Conservation (phyloP, 2,797 vertebrate species). For the Notolabrus celidotus region DNA sequence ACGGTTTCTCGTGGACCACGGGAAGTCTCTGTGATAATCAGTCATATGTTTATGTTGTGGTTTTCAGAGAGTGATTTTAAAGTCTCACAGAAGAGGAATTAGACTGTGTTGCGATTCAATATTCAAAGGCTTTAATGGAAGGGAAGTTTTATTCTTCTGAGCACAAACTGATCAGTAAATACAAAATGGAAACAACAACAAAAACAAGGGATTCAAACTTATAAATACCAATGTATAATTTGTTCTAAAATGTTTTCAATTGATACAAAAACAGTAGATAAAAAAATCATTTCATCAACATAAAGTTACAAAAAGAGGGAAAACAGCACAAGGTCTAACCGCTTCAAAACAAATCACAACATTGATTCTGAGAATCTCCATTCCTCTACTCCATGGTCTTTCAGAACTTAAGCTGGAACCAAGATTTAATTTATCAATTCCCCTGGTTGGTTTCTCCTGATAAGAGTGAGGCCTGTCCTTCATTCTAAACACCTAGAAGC, state of each 20-base stretch:
- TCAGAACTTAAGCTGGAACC: not conserved
- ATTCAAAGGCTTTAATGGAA: not conserved
- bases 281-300: too few species aligned
- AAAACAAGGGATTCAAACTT: too few species aligned
- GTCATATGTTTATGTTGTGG: not conserved
- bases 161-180: not conserved
- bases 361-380: not conserved
- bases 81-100: too few species aligned
- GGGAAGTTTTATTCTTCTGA: not conserved
- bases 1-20: constrained; percentile 18
- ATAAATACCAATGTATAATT: too few species aligned
- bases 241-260: too few species aligned
- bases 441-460: not conserved
- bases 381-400: not conserved
- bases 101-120: not conserved
- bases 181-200: too few species aligned
- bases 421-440: not conserved
- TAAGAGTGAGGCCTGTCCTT: not conserved
- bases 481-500: not conserved
- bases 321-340: too few species aligned
- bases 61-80: not conserved
- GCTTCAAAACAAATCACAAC: not conserved
- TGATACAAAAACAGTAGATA: too few species aligned
- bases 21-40: not conserved
- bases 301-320: too few species aligned